These are phyloP conservation scores for Ischnura elegans DNA, from an alignment of 2,888 invertebrate genomes.

Conservation along the genomic window DNA sequence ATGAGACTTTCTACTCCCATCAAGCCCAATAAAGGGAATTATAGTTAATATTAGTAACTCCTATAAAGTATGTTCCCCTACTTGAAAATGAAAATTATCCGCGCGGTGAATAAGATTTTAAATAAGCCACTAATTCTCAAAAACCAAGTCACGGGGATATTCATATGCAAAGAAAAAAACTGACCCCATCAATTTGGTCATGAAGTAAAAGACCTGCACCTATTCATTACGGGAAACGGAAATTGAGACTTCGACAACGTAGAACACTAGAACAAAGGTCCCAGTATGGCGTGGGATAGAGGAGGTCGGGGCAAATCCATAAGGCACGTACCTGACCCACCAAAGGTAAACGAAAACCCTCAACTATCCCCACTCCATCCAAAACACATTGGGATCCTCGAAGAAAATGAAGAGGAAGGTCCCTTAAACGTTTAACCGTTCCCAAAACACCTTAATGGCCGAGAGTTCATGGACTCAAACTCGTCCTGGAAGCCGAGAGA, in stretches of 20 bases:
- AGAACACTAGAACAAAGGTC: background rate
- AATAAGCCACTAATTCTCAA: too few species aligned
- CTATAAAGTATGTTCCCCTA: too few species aligned
- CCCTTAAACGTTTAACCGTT: background rate
- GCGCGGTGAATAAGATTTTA: too few species aligned
- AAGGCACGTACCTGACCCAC: background rate
- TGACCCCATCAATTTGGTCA: background rate
- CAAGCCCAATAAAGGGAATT: too few species aligned
- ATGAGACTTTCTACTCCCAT: too few species aligned
- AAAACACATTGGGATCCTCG: background rate
- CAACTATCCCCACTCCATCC: background rate
- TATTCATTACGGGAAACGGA: background rate
- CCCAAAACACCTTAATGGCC: slow-evolving; percentile 18
- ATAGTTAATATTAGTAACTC: too few species aligned
- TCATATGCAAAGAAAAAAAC: too few species aligned
- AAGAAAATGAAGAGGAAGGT: background rate
- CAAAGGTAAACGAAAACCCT: background rate
- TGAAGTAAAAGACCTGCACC: background rate
- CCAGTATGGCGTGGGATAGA: background rate
- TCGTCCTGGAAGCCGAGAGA: background rate
- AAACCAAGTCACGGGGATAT: background rate
- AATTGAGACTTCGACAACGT: background rate
- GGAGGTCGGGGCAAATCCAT: background rate
- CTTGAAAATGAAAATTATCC: too few species aligned
- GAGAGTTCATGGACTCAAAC: slow-evolving; percentile 28